Evolutionary conservation across 1,140 invertebrate species (phyloP), one percentile per base, ranked within the genome.

Genomic region (Homarus americanus): DNA sequence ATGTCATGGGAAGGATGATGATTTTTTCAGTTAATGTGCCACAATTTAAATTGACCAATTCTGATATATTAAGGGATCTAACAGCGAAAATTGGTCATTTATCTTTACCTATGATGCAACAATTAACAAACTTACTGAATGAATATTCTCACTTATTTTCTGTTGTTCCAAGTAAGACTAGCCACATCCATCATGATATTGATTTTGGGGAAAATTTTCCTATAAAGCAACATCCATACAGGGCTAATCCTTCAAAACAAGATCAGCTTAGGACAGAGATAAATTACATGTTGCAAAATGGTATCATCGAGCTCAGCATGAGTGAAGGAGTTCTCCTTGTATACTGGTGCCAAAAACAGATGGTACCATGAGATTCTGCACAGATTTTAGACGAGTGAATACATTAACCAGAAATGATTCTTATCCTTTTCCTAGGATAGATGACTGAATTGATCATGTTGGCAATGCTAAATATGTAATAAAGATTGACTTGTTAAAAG

Each of bases 141-240:
- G 41, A n/a, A 5, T 80, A n/a, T n/a, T 28, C 40, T 36, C 24
- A 40, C 2, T 17, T 80, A 28, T 80, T 41, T 49, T n/a, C 20
- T 80, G 78, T 44, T 80, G 78, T 80, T 20, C 40, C 78, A 40
- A n/a, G 40, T 4, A n/a, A 20, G 9, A 20, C 38, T 28, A 40
- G 38, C 3, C 5, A 15, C 2, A 32, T 44, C 1, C 24, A 40
- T n/a, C 78, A 80, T n/a, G 40, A 80, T 49, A 41, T 44, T 15
- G 38, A 40, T 15, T 20, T 80, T 24, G 32, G 49, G 5, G 40
- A 80, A 44, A 2, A n/a, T 5, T n/a, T 41, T 5, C 78, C 78
- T 2, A 49, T 80, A 17, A 80, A 80, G 78, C 78, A 80, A 28
- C n/a, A 36, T 9, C 78, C 78, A n/a, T 80, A 80, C n/a, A 41